These are phyloP conservation scores for Castor canadensis DNA, from an alignment of 2,113 vertebrate species.

Conservation along the genomic window DNA sequence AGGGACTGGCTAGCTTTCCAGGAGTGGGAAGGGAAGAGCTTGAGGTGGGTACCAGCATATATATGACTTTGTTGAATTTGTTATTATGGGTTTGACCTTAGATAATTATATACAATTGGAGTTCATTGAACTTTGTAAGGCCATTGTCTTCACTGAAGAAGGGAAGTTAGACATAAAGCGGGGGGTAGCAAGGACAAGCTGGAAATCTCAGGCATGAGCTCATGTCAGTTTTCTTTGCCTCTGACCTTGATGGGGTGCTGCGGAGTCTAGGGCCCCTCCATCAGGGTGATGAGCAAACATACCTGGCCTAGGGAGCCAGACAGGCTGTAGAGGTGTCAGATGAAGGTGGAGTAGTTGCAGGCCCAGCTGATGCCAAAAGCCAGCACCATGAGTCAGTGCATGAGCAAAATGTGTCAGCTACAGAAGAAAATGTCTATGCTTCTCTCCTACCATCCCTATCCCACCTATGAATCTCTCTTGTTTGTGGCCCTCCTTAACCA, in stretches of 20 bases:
- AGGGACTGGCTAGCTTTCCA: no score
- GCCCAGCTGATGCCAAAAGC: no score
- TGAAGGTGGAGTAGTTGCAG: no score
- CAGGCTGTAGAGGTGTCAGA: neutral
- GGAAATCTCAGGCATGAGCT: neutral
- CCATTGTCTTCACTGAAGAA: neutral
- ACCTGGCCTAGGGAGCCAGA: neutral
- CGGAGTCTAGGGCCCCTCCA: neutral
- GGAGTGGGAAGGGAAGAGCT: no score
- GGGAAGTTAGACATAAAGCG: neutral
- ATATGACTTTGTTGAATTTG: no score
- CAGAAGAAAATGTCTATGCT: no score
- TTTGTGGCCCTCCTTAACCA: neutral
- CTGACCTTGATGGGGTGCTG: neutral
- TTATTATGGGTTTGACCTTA: neutral
- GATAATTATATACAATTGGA: fast-evolving
- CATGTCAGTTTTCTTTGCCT: neutral
- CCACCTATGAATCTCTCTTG: neutral
- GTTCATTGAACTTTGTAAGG: neutral
- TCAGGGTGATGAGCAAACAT: neutral
- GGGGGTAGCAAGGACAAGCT: neutral
- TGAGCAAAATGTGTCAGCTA: neutral
- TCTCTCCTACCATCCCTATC: neutral
- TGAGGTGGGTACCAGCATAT: no score
- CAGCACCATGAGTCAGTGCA: fast-evolving